Conservation (phyloP, 2,113 vertebrate species). For the Eulacestoma nigropectus region DNA sequence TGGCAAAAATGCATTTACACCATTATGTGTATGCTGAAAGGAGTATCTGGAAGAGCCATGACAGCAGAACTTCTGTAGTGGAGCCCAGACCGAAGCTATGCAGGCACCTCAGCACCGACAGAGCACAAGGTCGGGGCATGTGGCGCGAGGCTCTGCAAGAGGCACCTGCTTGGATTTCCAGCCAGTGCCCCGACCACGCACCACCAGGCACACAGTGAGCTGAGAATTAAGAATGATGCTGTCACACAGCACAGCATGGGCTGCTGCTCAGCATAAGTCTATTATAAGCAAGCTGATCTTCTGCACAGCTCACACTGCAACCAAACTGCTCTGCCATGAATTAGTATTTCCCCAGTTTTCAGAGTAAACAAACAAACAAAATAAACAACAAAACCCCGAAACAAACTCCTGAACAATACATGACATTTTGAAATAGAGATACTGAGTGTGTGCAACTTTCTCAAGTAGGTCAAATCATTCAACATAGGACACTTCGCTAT, state of each 20-base stretch:
- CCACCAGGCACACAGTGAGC: not conserved
- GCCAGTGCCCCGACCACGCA: accelerated
- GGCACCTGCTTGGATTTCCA: not conserved
- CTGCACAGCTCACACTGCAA: not conserved
- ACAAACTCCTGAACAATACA: not conserved
- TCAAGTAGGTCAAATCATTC: not conserved
- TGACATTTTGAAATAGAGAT: not conserved
- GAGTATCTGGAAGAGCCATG: not conserved
- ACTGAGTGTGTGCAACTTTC: not conserved
- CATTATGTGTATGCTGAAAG: not conserved
- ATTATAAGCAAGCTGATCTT: not conserved
- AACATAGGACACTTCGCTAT: not conserved
- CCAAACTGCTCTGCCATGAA: not conserved
- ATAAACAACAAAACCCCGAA: not conserved
- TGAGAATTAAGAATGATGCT: not conserved
- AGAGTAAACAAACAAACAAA: not conserved
- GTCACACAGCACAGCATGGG: not conserved
- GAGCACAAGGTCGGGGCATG: accelerated
- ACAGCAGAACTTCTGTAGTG: not conserved
- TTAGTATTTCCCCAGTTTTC: not conserved
- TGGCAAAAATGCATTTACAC: not conserved
- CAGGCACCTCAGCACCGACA: not conserved
- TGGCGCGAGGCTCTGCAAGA: accelerated
- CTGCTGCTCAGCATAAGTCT: not conserved
- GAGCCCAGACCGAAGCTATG: not conserved